These are phyloP conservation scores for Chirona hameri DNA, from an alignment of 2,888 invertebrate genomes.

Conservation along the genomic window DNA sequence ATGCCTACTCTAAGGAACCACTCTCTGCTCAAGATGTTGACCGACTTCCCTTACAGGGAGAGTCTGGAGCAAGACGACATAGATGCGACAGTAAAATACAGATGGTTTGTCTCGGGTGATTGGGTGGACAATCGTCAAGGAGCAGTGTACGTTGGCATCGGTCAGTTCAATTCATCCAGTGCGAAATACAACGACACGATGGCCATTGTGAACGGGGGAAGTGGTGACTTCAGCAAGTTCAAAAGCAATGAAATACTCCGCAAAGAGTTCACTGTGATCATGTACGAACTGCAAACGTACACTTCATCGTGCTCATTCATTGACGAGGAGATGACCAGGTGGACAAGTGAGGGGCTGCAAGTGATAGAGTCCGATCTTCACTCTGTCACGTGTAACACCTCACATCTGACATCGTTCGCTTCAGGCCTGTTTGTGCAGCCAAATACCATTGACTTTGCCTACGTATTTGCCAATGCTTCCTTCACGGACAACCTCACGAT, in stretches of 20 bases:
- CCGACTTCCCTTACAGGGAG: background rate
- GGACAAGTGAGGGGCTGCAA: conserved; percentile 43
- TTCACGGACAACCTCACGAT: conserved; percentile 51
- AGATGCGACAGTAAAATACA: conserved; percentile 28
- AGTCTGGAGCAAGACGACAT: no score
- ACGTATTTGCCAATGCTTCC: conserved; percentile 49
- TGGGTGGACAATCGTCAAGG: conserved; percentile 35
- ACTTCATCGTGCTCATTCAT: conserved; percentile 48
- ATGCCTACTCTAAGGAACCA: conserved; percentile 35
- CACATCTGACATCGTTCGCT: conserved; percentile 51
- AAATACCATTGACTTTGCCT: conserved; percentile 52
- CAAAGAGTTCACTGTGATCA: conserved; percentile 32
- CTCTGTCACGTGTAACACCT: conserved; percentile 34
- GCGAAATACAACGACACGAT: background rate
- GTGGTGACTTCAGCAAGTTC: conserved; percentile 25
- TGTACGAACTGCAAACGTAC: conserved; percentile 45
- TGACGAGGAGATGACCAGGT: conserved; percentile 42
- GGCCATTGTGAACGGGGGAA: background rate
- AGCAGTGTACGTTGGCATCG: conserved; percentile 34
- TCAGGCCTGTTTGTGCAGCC: conserved; percentile 50
- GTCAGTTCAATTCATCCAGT: background rate
- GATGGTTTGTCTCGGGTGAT: conserved; percentile 32
- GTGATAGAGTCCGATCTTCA: conserved; percentile 32
- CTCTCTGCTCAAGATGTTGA: conserved; percentile 25
- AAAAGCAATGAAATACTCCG: conserved; percentile 29